Evolutionary conservation across 1,140 invertebrate genomes (phyloP).

Genomic region (Nautilus pompilius): DNA sequence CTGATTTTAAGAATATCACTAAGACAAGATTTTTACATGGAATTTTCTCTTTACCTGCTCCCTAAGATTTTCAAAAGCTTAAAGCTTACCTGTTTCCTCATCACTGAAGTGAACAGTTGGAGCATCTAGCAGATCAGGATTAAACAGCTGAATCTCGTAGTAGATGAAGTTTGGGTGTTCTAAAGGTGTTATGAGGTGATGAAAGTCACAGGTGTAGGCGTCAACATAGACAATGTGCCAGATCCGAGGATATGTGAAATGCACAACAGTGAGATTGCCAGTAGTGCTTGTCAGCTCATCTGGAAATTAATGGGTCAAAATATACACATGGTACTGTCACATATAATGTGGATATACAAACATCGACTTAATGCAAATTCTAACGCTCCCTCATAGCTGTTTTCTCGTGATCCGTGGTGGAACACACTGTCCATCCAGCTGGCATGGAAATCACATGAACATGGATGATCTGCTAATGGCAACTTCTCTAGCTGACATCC

Average conservation of each 20-base stretch:
- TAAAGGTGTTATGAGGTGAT: conserved; percentile 7
- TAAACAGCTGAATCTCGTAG: conserved; percentile 40
- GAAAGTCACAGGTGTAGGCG: conserved; percentile 33
- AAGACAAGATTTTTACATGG: not conserved
- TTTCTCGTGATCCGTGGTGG: too few relatives aligned
- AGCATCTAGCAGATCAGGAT: conserved; percentile 44
- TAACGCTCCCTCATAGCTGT: too few relatives aligned
- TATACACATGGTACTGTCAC: too few relatives aligned
- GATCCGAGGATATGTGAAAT: conserved; percentile 29
- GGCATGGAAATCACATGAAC: too few relatives aligned
- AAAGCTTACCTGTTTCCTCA: not conserved
- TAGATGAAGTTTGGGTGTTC: conserved; percentile 22
- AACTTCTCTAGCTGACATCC: too few relatives aligned
- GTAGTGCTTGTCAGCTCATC: conserved; percentile 26
- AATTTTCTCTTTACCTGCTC: not conserved
- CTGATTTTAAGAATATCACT: not conserved
- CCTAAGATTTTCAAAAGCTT: not conserved
- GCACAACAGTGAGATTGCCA: conserved; percentile 28
- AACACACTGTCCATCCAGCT: too few relatives aligned
- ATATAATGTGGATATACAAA: too few relatives aligned
- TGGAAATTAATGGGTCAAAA: conserved; percentile 13
- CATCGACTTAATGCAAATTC: too few relatives aligned
- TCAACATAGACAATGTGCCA: conserved; percentile 45
- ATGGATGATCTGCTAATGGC: too few relatives aligned
- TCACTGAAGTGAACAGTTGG: conserved; percentile 46